A percentile compares a stretch with the other conserved stretches of the same genome.
Evolutionary conservation across 2,797 vertebrate species (phyloP).

Genomic region (Buphagus erythrorhynchus): DNA sequence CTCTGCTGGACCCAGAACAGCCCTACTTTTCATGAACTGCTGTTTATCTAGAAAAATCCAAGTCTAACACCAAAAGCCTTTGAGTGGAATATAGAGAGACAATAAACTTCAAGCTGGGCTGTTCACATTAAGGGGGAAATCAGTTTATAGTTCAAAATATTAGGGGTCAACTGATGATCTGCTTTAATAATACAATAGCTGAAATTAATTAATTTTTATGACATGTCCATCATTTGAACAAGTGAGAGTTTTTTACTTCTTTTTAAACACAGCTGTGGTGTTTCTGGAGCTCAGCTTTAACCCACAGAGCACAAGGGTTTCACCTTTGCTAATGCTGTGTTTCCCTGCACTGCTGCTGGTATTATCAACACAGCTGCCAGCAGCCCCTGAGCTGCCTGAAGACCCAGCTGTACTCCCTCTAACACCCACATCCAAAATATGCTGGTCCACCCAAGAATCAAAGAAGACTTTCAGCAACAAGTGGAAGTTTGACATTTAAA

Average conservation of each 20-base stretch:
- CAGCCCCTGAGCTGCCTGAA: not conserved
- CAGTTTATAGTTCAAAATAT: not conserved
- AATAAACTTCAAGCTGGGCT: not conserved
- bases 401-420: rapidly evolving
- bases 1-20: not conserved
- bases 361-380: not conserved
- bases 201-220: not conserved
- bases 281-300: not conserved
- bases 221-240: not conserved
- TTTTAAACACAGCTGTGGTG: not conserved
- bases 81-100: not conserved
- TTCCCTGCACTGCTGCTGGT: not conserved
- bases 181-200: not conserved
- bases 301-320: not conserved
- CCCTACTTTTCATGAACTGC: not conserved
- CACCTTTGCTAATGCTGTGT: rapidly evolving
- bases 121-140: not conserved
- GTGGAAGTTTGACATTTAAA: not conserved
- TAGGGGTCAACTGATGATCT: not conserved
- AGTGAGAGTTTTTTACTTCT: not conserved
- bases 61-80: not conserved
- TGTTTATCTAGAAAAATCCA: not conserved
- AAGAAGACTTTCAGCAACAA: not conserved
- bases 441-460: rapidly evolving
- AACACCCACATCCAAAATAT: not conserved